Base-by-base conservation (phyloP, 1,140 invertebrate genomes). In the Physella acuta region DNA sequence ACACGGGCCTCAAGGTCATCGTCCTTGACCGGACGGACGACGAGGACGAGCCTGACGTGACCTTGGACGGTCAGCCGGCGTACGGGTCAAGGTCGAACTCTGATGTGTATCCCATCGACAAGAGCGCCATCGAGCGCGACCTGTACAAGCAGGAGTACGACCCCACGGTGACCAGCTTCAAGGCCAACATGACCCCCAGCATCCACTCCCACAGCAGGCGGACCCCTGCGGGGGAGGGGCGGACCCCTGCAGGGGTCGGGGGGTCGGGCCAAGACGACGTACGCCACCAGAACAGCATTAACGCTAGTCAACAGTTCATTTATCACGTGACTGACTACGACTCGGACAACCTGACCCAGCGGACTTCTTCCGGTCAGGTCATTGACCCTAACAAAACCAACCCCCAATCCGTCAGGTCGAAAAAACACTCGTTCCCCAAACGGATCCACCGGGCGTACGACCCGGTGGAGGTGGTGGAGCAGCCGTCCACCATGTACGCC, bases 81-180 rank as follows among this genome's bases (percentile, higher is more conserved):
- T n/a, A 17, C 37, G 51, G 51, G 11, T 28, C 31, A 1, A 44
- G 33, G 26, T 53, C 49, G n/a, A 34, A 66, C 49, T n/a, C 3
- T 55, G 63, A 55, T 24, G 49, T 66, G 30, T 66, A 34, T 36
- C 63, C 63, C n/a, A 34, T 66, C 4, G 63, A 66, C 52, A 66
- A 36, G 14, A 26, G 26, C 2, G 63, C 63, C 11, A 24, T 66
- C 4, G 63, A 66, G 5, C 31, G 63, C n/a, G 63, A 66, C 51
- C 1, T 66, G 49, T 66, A 53, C 51, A 66, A 55, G 30, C 63
- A 66, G 24, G 30, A 31, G 51, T 66, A 34, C 24, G 52, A 36
- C 37, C 63, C 61, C 37, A 28, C 37, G 2, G 49, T n/a, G 36
- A 34, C 31, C 5, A 30, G 28, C n/a, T 28, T 51, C 8, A 49